These are phyloP conservation scores for Hetaerina americana DNA, from an alignment of 1,140 invertebrate genomes.

Conservation along the genomic window DNA sequence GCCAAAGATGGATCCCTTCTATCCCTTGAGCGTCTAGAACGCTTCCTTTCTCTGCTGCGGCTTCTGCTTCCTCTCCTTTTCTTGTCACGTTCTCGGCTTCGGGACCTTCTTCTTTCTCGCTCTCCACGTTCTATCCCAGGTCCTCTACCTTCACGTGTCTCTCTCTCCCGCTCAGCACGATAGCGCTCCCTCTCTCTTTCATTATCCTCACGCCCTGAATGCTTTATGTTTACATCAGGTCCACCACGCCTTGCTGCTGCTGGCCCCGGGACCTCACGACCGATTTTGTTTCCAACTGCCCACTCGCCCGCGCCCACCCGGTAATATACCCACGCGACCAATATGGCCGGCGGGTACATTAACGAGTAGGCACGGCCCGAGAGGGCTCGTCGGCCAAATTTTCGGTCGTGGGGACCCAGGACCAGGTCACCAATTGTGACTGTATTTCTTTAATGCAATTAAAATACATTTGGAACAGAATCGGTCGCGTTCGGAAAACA, in stretches of 20 bases:
- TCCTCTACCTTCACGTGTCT: slow-evolving; percentile 35
- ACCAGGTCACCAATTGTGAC: no score
- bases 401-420: no score
- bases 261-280: no score
- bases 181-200: slow-evolving; percentile 66
- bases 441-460: no score
- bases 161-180: slow-evolving; percentile 58
- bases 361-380: no score
- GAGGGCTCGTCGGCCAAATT: no score
- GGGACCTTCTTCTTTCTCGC: slow-evolving; percentile 24
- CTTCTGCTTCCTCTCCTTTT: slow-evolving; percentile 30
- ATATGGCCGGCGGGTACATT: no score
- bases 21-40: slow-evolving; percentile 35
- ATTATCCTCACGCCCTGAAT: slow-evolving; percentile 86
- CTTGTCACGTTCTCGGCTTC: slow-evolving; percentile 22
- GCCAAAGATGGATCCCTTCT: slow-evolving; percentile 32
- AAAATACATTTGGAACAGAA: no score
- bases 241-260: slow-evolving; percentile 85
- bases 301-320: no score
- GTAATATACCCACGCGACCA: no score
- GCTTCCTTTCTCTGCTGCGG: slow-evolving; percentile 37
- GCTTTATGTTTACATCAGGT: slow-evolving; percentile 90
- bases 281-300: no score
- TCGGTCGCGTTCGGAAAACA: no score
- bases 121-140: slow-evolving; percentile 3